phyloP scores from a whole-genome alignment of 2,113 vertebrate genomes.

The Tenebrosternarchus preto region DNA sequence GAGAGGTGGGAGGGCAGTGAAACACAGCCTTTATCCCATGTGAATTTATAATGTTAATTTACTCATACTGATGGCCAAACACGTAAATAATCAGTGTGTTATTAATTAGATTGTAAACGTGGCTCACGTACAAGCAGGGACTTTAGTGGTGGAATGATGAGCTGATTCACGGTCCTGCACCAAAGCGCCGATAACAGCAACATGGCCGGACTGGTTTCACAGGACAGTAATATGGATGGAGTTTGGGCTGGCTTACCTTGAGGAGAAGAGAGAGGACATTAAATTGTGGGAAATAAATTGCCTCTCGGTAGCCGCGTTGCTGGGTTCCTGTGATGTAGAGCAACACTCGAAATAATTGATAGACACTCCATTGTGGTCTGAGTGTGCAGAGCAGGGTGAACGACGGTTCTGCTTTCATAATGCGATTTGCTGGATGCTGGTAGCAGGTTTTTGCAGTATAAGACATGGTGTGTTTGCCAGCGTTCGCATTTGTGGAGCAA shows the following conservation, averaged over 20 bases:
- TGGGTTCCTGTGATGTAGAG: conserved; percentile 29
- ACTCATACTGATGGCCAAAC: conserved; percentile 52
- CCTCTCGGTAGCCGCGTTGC: not conserved
- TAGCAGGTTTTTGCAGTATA: not conserved
- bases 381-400: conserved; percentile 1
- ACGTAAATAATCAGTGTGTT: conserved; percentile 50
- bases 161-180: conserved; percentile 6
- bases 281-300: conserved; percentile 29
- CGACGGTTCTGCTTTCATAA: conserved; percentile 18
- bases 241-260: conserved; percentile 24
- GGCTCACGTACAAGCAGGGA: too few species aligned
- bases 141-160: too few species aligned
- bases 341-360: conserved; percentile 38
- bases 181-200: not conserved
- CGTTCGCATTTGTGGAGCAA: not conserved
- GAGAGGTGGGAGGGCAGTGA: conserved; percentile 8
- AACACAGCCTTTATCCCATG: not conserved
- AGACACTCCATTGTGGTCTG: conserved; percentile 26
- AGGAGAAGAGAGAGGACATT: conserved; percentile 25
- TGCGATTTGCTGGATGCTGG: conserved; percentile 5
- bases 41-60: conserved; percentile 10
- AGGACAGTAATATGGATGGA: conserved; percentile 7
- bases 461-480: not conserved
- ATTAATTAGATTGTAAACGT: not conserved
- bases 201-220: conserved; percentile 2